Base-by-base conservation (phyloP, 1,140 invertebrate genomes). In the Drosophila insularis region DNA sequence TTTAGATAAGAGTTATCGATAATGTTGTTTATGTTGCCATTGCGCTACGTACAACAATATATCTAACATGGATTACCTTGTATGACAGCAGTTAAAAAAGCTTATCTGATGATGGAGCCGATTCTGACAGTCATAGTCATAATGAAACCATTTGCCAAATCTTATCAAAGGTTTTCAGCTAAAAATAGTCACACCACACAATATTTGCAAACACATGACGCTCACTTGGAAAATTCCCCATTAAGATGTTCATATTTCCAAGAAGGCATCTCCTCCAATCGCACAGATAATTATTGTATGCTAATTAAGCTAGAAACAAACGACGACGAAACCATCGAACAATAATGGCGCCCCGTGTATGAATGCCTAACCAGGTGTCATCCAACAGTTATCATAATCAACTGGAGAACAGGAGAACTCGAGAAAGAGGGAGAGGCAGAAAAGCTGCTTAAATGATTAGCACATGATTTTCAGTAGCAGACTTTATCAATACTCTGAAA, bases 51-150 rank as follows among this genome's bases (percentile, higher is more conserved):
- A 23, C 37, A 37, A 60, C 66, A 70, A 19, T 70, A 77, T 77
- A 77, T 77, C 67, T 77, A 76, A 77, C 74, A 76, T 70, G 74
- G 66, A 77, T 77, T 77, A 77, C 66, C 67, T 77, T 70, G 74
- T 76, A 76, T 37, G 23, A 43, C 40, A 17, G 43, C 59, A 50
- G 21, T 11, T 43, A 13, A 64, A 37, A 37, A 14, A 4, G 63
- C 63, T 76, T 76, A 76, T 76, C 72, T 68, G 31, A 17, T 31
- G 17, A 14, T 31, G 43, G 35, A 37, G 35, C 35, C 14, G 0
- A 37, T 19, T 37, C 32, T n/a, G 50, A 71, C 56, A 59, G 56
- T 50, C 56, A 71, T 13, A 61, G 43, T 37, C 72, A 69, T 69
- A 76, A 76, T 76, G 73, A 76, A 68, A 76, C 40, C 63, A 63